A percentile compares a stretch with the other conserved stretches of the same genome.
Evolutionary conservation across 37 sponge, comb jelly and placozoan genomes (phyloP).

Genomic region (Aplysina aerophoba): DNA sequence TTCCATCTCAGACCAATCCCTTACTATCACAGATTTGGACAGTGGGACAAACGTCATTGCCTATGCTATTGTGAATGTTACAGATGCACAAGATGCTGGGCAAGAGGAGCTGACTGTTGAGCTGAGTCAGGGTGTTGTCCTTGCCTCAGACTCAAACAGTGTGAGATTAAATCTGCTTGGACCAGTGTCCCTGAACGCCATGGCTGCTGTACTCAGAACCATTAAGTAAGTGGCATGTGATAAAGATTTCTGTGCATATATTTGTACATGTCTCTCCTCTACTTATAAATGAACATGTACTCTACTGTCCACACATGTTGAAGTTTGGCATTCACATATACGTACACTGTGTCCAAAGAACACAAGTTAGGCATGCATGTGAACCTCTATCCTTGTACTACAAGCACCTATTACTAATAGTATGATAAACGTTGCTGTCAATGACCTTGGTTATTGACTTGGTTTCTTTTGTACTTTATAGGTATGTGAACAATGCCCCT

Average conservation of each 20-base stretch:
- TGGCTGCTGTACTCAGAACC: conserved; percentile 42
- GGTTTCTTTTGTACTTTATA: neutral
- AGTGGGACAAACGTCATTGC: conserved; percentile 34
- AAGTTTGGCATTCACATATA: too few relatives aligned
- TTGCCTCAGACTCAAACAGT: neutral
- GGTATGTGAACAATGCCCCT: conserved; percentile 27
- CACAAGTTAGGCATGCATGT: too few relatives aligned
- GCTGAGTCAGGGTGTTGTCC: neutral
- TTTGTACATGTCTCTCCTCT: too few relatives aligned
- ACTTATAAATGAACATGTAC: too few relatives aligned
- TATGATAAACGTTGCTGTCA: too few relatives aligned
- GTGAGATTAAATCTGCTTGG: conserved; percentile 31
- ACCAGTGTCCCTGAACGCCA: conserved; percentile 32
- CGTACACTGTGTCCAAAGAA: too few relatives aligned
- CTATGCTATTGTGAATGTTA: conserved; percentile 45
- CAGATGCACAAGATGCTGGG: conserved; percentile 20
- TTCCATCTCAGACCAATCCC: conserved; percentile 34
- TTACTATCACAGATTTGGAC: conserved; percentile 65
- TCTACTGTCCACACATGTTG: too few relatives aligned
- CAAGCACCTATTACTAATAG: too few relatives aligned
- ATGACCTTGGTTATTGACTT: too few relatives aligned
- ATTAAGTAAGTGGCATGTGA: conserved; percentile 35
- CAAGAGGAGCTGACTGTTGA: conserved; percentile 28
- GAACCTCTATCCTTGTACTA: too few relatives aligned
- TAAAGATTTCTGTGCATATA: too few relatives aligned